Base-by-base conservation (phyloP, 2,888 invertebrate genomes). In the Actias luna region DNA sequence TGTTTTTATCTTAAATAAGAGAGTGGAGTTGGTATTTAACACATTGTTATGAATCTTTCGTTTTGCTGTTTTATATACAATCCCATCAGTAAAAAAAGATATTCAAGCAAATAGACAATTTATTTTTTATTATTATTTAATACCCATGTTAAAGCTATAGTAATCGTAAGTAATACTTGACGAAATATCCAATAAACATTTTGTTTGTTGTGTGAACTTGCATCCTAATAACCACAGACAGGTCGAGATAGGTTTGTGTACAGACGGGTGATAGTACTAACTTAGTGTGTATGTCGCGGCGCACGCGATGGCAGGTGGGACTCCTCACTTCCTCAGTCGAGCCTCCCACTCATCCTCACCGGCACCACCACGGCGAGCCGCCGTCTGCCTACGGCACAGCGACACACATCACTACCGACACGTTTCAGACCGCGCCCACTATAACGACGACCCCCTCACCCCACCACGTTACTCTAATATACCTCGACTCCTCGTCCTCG, bases 351-450 rank as follows among this genome's bases (percentile, higher is more conserved):
- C 91, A 87, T 78, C 88, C 85, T 68, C 90, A 88, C 84, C 90
- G 89, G 80, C 90, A 89, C 83, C 90, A 89, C 82, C 88, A 89
- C 88, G 88, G 90, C 80, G 88, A 87, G 78, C 46, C 46, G 33
- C 33, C 33, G 42, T 18, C 42, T 42, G 42, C 18, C 42, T 18
- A n/a, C 42, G 42, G 42, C 25, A 50, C 46, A 50, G 76, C 85
- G 83, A 83, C 89, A 83, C 83, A 86, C 84, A 85, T 86, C 82
- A 83, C 85, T 83, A 82, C 85, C 84, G 85, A 89, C 87, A 87
- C 87, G 84, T 89, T 89, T 89, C 88, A 89, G 89, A 85, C 87
- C 87, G 84, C 84, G 88, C 71, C 74, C 74, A 80, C 78, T 78
- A 80, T 78, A 73, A 73, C 82, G 70, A 71, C 74, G 74, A 73